Evolutionary conservation across 1,140 invertebrate genomes (phyloP), one percentile per base, ranked within the genome.

Genomic region (Aculops lycopersici): DNA sequence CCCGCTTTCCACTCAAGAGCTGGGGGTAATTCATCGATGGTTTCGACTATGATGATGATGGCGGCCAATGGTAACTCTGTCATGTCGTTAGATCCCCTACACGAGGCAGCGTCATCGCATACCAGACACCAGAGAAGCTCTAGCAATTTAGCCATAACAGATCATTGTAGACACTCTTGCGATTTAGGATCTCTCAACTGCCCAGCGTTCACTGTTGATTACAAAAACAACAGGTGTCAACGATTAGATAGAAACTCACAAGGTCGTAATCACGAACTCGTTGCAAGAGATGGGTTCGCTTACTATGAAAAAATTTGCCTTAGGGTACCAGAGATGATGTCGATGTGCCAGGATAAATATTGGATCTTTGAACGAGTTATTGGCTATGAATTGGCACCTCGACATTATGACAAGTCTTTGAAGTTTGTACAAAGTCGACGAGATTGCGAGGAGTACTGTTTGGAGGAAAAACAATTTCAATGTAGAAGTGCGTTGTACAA

Each of bases 281-380:
- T 53, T 0, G 45, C 50, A 12, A 48, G 54, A 20, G 54, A 57
- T 35, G 58, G 55, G 3, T 53, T 55, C 38, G 60, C 55, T 44
- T 63, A 59, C 44, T 63, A 60, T 48, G 61, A 63, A 44, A 63
- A 63, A 41, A 55, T 63, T 31, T 63, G 61, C 38, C 46, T 63
- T 4, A 46, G 57, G 45, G 61, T 45, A 15, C 47, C 48, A 5
- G 47, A 46, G 21, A 44, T 53, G 1, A 47, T 48, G n/a, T 45
- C 47, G 14, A 40, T 37, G 4, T 63, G 61, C 47, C 50, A 52
- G 17, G 58, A 55, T 18, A 52, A 53, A 42, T 56, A 52, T 21
- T 64, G 62, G 62, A 58, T 61, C 5, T 64, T 64, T 45, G 62
- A 64, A 43, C 43, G 62, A 4, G 50, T 58, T 21, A 53, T 59